Base-by-base conservation (phyloP, 2,113 vertebrate species). In the Serilophus lunatus region DNA sequence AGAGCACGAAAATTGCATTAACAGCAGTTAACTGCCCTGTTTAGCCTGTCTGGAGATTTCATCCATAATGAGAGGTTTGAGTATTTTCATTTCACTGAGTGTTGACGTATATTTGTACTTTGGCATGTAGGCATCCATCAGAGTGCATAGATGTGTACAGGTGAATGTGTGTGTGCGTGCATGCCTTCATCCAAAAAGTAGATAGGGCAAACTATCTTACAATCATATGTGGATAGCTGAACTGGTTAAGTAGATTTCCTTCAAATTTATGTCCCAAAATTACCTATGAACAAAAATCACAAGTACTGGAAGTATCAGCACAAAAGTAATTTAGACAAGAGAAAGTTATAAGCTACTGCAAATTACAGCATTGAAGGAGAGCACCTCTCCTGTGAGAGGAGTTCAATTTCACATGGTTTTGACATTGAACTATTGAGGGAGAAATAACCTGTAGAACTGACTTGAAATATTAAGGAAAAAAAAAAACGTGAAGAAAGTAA, bases 131-230 rank as follows among this genome's bases (percentile, higher is more conserved):
- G 20, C 8, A 72, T 54, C 23, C 38, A 24, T 57, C 31, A 26
- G 28, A 60, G 54, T 17, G 23, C 10, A 24, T 1, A 64, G 31
- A 60, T 45, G 31, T 14, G 38, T 40, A 66, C 29, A 68, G 31
- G 26, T 7, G 0, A 19, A 18, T 3, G 3, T 5, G 7, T 25
- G n/a, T 35, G 18, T 45, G 6, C 7, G 17, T 2, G 5, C 3
- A 23, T 24, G 2, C 6, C 25, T 38, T 26, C 24, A 36, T 24
- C 29, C 7, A 1, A 85, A 93, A 94, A 83, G n/a, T 23, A 54
- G 64, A 29, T 20, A 38, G 20, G 60, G 20, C 36, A 70, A 94
- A 84, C 83, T 80, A 42, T 20, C 4, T 66, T 69, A 16, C 40
- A 61, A 12, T 80, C 26, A 24, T 63, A 23, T 5, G 2, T 33